phyloP scores from a whole-genome alignment of 2,888 invertebrate species.

The Myopa testacea region DNA sequence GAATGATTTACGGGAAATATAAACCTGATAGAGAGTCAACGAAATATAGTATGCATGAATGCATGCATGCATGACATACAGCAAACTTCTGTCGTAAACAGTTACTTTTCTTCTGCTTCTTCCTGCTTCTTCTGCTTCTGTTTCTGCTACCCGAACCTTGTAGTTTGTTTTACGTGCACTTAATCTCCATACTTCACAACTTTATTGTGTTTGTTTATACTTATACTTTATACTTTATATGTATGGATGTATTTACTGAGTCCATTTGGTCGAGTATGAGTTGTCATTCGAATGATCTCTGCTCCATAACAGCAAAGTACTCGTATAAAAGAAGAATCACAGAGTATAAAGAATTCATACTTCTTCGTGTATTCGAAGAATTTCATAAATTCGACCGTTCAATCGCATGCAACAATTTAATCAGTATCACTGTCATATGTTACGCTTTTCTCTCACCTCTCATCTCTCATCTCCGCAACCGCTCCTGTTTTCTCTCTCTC shows the following conservation, averaged over 20 bases:
- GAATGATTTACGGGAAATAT: background rate
- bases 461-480: too few relatives aligned
- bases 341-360: too few relatives aligned
- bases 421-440: too few relatives aligned
- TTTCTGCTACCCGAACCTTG: background rate
- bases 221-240: too few relatives aligned
- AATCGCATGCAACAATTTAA: too few relatives aligned
- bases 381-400: too few relatives aligned
- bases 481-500: too few relatives aligned
- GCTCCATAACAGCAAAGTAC: background rate
- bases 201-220: background rate
- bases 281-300: background rate
- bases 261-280: background rate
- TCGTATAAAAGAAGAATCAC: too few relatives aligned
- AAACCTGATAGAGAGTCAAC: background rate
- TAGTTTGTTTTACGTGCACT: background rate
- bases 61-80: conserved; percentile 21
- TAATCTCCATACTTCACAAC: background rate
- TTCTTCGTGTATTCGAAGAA: too few relatives aligned
- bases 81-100: background rate
- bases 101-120: background rate
- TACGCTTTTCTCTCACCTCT: too few relatives aligned
- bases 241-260: too few relatives aligned
- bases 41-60: background rate
- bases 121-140: background rate